Percentiles rank a stretch among this genome's conserved stretches.
phyloP scores from a whole-genome alignment of 1,140 invertebrate species.

The Hycleus phaleratus region DNA sequence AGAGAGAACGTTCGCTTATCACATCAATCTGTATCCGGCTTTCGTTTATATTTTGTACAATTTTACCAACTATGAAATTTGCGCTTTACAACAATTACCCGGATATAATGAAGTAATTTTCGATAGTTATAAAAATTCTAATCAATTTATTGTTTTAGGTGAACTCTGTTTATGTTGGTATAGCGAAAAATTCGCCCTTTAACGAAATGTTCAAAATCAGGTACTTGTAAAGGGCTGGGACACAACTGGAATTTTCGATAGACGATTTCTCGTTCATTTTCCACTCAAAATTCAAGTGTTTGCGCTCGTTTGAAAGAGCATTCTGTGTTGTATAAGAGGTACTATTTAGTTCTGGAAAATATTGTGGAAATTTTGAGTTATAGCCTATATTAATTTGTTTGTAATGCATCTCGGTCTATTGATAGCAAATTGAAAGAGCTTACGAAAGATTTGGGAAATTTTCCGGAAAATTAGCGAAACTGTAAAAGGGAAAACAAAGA shows the following conservation, averaged over 20 bases:
- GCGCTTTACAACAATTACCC: constrained; percentile 26
- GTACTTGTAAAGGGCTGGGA: constrained; percentile 18
- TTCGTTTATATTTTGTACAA: constrained; percentile 24
- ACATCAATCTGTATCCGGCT: constrained; percentile 11
- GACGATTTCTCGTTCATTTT: too few relatives aligned
- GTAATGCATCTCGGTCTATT: too few relatives aligned
- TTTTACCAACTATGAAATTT: constrained; percentile 31
- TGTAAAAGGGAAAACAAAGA: too few relatives aligned
- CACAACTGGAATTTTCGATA: not conserved
- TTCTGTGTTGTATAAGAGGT: too few relatives aligned
- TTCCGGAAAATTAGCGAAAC: not conserved
- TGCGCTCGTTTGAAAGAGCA: too few relatives aligned
- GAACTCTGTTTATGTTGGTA: constrained; percentile 39
- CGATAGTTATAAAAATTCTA: not conserved
- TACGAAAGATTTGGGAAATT: too few relatives aligned
- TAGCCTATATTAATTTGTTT: too few relatives aligned
- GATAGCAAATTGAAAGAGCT: too few relatives aligned
- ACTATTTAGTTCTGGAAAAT: too few relatives aligned
- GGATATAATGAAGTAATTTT: constrained; percentile 12
- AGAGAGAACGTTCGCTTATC: constrained; percentile 30
- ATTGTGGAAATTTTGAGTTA: too few relatives aligned
- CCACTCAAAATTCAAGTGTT: too few relatives aligned
- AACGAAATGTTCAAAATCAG: constrained; percentile 41
- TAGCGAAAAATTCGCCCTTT: constrained; percentile 44
- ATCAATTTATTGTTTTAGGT: constrained; percentile 8